Evolutionary conservation across 1,140 invertebrate genomes (phyloP), one percentile per base, ranked within the genome.

Genomic region (Drosophila saltans): DNA sequence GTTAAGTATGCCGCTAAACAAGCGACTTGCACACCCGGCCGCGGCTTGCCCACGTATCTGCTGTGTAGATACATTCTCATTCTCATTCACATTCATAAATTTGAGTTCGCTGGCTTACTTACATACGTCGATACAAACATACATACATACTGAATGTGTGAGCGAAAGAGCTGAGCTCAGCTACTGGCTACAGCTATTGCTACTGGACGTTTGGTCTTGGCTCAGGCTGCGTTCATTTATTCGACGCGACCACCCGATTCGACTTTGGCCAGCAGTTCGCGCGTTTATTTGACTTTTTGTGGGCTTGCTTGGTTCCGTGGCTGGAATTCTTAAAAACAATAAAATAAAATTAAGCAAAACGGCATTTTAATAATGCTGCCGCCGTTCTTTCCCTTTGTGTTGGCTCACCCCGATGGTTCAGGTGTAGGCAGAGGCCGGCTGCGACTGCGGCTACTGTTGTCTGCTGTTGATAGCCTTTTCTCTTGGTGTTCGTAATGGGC

Each of bases 301-400:
- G 39, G 45, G 64, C 68, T 69, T 62, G 68, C 40, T 80, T 78
- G 75, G 69, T 76, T 83, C 85, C 72, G 80, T 83, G 79, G 80
- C 70, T 71, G 64, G 78, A 88, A 84, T 81, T 91, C 83, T 71
- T 61, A 71, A 91, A 90, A 91, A 81, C 78, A 84, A 88, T 89
- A 89, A 91, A 91, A 83, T 85, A 72, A 91, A 91, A 91, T 91
- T 91, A 88, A 91, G 84, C 83, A 91, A 91, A 91, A 91, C 89
- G 89, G 78, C 78, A 85, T 89, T 91, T 91, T 90, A 90, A 90
- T 90, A 90, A 90, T 78, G 81, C 79, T 80, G 65, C 80, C 63
- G n/a, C 70, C 70, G 56, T 68, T 70, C 65, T 58, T 67, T 48
- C 41, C 59, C 63, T 55, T 36, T 10, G 11, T 24, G 26, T 28